A percentile compares a stretch with the other conserved stretches of the same genome.
phyloP scores from a whole-genome alignment of 1,140 invertebrate species.

The Choristoneura fumiferana region DNA sequence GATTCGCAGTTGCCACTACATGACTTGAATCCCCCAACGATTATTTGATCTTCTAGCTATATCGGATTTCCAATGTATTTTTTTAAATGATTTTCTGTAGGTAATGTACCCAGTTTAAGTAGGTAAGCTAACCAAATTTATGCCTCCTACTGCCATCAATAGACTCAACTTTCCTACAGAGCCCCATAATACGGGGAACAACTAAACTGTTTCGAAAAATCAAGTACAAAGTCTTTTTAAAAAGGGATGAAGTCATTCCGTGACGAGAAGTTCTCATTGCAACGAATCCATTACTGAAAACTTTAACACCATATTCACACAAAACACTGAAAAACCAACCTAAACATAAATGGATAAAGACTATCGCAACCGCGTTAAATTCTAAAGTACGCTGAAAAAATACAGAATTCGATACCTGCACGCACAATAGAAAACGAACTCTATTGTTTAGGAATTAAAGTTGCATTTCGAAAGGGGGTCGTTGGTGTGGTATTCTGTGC shows the following conservation, averaged over 20 bases:
- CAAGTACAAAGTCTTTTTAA: too few species aligned
- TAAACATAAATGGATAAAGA: neutral
- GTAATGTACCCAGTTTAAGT: too few species aligned
- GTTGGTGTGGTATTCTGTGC: slow-evolving; percentile 16
- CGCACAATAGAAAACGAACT: slow-evolving; percentile 23
- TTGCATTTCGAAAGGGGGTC: neutral
- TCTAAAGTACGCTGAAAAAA: neutral
- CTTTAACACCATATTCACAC: neutral
- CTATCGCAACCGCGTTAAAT: neutral
- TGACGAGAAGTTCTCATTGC: neutral
- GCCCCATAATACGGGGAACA: too few species aligned
- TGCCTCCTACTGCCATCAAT: too few species aligned
- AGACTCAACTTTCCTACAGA: too few species aligned
- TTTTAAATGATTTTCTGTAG: too few species aligned
- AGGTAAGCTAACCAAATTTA: too few species aligned
- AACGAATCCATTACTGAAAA: neutral
- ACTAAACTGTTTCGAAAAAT: too few species aligned
- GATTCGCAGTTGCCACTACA: too few species aligned
- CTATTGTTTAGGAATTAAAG: slow-evolving; percentile 22
- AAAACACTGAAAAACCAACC: neutral
- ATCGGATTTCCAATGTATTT: too few species aligned
- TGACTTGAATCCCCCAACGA: too few species aligned
- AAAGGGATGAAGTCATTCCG: neutral
- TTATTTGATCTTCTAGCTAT: too few species aligned
- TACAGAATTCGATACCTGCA: slow-evolving; percentile 27